Evolutionary conservation across 2,113 vertebrate species (phyloP).

Genomic region (Nycticryphes semicollaris): DNA sequence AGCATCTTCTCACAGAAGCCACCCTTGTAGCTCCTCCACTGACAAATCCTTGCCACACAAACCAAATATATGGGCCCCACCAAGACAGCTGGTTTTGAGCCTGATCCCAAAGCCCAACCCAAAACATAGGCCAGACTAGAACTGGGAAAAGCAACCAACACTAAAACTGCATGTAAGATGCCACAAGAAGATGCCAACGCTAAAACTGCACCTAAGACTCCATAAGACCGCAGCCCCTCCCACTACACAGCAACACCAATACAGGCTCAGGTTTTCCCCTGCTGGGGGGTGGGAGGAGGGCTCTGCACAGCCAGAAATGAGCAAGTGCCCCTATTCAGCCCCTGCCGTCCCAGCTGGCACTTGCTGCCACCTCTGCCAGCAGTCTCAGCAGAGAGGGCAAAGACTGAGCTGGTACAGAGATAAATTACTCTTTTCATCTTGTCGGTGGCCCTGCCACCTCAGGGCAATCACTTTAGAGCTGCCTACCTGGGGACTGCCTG

Average conservation of each 20-base stretch:
- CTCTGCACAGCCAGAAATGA: rapidly evolving
- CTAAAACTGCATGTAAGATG: neutral
- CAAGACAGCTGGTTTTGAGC: neutral
- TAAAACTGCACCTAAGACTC: neutral
- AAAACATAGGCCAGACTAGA: neutral
- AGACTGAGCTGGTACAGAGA: neutral
- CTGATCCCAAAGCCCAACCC: neutral
- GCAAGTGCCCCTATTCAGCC: neutral
- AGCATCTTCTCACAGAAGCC: neutral
- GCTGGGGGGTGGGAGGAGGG: rapidly evolving
- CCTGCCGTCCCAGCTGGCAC: neutral
- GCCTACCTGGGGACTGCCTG: neutral
- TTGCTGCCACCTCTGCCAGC: neutral
- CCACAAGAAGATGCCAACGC: neutral
- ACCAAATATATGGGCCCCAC: no score
- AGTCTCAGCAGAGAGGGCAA: neutral
- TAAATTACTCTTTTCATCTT: neutral
- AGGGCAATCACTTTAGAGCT: neutral
- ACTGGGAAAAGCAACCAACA: neutral
- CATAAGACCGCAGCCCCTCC: neutral
- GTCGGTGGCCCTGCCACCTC: neutral
- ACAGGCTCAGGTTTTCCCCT: neutral
- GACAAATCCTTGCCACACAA: neutral
- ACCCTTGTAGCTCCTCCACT: neutral
- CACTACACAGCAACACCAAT: rapidly evolving